Conservation (phyloP, 1,140 invertebrate genomes). For the Drosophila sulfurigaster region DNA sequence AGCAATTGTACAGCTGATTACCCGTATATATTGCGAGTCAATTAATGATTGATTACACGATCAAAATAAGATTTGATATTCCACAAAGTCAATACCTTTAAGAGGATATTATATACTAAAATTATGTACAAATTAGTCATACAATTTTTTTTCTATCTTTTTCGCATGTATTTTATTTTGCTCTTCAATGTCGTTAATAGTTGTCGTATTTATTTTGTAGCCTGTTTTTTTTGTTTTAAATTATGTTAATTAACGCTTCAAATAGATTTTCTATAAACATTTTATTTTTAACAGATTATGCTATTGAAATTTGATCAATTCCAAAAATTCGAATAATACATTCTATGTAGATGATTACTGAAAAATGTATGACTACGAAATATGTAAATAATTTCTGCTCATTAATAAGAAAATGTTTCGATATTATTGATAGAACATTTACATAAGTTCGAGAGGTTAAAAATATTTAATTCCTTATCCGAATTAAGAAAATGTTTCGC, state of each 20-base stretch:
- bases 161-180: slow-evolving; percentile 14
- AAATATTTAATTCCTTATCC: no score
- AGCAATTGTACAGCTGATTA: not conserved
- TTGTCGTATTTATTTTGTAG: slow-evolving; percentile 13
- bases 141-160: slow-evolving; percentile 1
- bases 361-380: no score
- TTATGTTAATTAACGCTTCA: not conserved
- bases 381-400: no score
- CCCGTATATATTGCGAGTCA: not conserved
- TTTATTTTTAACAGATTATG: no score
- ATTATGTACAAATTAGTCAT: not conserved
- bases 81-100: not conserved
- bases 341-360: no score
- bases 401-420: no score
- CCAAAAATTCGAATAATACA: no score
- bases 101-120: not conserved
- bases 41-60: slow-evolving; percentile 1
- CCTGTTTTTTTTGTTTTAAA: slow-evolving; percentile 15
- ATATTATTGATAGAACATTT: no score
- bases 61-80: not conserved
- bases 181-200: slow-evolving; percentile 17
- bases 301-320: no score
- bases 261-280: no score
- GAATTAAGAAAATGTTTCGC: no score
- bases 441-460: no score